Percentiles rank a stretch among this genome's conserved stretches.
Conservation (phyloP, 2,113 vertebrate genomes). For the Burhinus oedicnemus region DNA sequence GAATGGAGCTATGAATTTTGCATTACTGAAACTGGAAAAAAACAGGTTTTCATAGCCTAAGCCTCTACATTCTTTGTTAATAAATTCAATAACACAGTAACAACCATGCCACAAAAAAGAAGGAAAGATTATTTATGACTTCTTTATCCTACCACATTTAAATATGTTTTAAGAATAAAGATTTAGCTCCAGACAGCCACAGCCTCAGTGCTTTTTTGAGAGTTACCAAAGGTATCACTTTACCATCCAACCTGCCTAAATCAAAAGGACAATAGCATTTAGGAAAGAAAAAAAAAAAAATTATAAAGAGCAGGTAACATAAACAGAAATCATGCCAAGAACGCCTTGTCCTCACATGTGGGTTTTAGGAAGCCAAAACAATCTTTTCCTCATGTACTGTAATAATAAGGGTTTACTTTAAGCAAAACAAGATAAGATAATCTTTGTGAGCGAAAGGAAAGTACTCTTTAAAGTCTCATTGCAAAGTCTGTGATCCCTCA, state of each 20-base stretch:
- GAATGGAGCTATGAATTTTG: background rate
- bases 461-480: background rate
- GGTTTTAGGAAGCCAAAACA: background rate
- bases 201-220: background rate
- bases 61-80: background rate
- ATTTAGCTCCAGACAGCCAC: background rate
- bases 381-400: background rate
- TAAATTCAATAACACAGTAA: background rate
- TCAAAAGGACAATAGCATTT: background rate
- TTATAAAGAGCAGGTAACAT: background rate
- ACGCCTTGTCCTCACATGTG: background rate
- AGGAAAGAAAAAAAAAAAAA: background rate
- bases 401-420: constrained; percentile 5
- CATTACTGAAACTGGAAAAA: background rate
- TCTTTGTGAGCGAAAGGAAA: background rate
- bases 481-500: background rate
- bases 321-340: background rate
- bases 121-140: background rate
- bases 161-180: background rate
- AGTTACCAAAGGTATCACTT: background rate
- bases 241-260: background rate
- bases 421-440: background rate
- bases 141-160: background rate
- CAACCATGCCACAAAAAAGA: background rate
- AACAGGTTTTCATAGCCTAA: background rate